phyloP scores from a whole-genome alignment of 2,113 vertebrate genomes.

The Anser brachyrhynchus region DNA sequence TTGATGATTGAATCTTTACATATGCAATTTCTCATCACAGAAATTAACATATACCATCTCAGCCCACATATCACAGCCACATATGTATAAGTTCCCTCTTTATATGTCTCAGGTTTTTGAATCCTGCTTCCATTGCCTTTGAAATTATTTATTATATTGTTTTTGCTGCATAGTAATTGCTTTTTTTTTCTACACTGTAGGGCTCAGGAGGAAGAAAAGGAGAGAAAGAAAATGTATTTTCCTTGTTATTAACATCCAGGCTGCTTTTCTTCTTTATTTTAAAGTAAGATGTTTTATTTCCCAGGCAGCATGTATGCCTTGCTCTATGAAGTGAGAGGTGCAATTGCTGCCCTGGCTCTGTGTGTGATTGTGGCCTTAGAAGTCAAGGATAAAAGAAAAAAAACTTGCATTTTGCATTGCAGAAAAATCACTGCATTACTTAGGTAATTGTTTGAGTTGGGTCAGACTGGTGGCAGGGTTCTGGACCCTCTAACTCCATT shows the following conservation, averaged over 20 bases:
- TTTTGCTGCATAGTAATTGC: background rate
- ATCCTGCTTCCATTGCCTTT: background rate
- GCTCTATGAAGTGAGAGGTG: constrained; percentile 51
- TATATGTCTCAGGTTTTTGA: background rate
- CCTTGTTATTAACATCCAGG: constrained; percentile 67
- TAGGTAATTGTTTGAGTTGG: constrained; percentile 55
- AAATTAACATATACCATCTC: background rate
- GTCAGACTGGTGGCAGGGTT: constrained; percentile 40
- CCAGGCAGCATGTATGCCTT: background rate
- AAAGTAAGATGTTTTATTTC: constrained; percentile 70
- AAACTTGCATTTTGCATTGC: too few species aligned
- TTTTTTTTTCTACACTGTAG: background rate
- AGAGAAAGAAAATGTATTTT: constrained; percentile 34
- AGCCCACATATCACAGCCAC: background rate
- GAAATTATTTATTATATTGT: background rate
- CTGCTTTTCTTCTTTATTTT: constrained; percentile 46
- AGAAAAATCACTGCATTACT: constrained; percentile 24
- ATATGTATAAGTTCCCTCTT: background rate
- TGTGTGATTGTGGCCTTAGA: constrained; percentile 51
- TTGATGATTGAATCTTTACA: background rate
- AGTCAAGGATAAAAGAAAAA: constrained; percentile 44
- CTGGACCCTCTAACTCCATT: constrained; percentile 35
- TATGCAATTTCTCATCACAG: background rate
- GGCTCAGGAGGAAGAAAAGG: background rate
- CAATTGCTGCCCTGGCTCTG: background rate